These are phyloP conservation scores for Drosophila trichaetosa DNA, from an alignment of 2,888 invertebrate genomes.

Conservation along the genomic window DNA sequence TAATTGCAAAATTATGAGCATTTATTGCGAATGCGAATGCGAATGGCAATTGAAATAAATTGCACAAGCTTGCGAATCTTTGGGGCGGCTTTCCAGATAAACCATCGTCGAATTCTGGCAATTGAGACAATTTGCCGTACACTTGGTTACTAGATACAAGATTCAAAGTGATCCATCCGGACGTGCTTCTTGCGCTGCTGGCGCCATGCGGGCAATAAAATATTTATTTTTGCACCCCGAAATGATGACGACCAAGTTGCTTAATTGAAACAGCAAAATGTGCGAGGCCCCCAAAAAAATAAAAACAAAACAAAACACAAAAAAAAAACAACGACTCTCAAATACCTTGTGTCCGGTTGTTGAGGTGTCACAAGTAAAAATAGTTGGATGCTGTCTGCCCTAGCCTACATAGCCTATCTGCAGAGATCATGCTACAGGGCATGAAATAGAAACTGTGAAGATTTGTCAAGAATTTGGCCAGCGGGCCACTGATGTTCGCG, in stretches of 20 bases:
- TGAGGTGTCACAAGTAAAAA: background rate
- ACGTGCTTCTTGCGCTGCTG: conserved; percentile 45
- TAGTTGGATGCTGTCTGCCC: background rate
- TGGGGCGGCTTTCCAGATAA: conserved; percentile 47
- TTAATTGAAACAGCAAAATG: conserved; percentile 62
- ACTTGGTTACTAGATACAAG: conserved; percentile 11
- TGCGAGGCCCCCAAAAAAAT: conserved; percentile 28
- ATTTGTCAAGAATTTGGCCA: conserved; percentile 53
- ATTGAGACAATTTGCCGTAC: conserved; percentile 35
- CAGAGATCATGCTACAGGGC: background rate
- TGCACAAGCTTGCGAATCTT: conserved; percentile 47
- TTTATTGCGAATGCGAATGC: conserved; percentile 43
- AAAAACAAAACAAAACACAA: conserved; percentile 2
- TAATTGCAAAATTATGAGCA: conserved; percentile 71
- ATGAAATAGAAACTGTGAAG: conserved; percentile 13
- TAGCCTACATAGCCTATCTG: background rate
- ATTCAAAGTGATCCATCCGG: conserved; percentile 43
- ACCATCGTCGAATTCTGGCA: conserved; percentile 24
- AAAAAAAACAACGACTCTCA: background rate
- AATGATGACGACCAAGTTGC: conserved; percentile 55
- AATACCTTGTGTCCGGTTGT: background rate
- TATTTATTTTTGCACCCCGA: conserved; percentile 70
- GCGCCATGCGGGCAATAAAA: conserved; percentile 75
- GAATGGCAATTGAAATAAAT: conserved; percentile 71
- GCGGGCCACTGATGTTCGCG: conserved; percentile 44